phyloP scores from a whole-genome alignment of 92 coral and sea anemone species.

The Muricea muricata region DNA sequence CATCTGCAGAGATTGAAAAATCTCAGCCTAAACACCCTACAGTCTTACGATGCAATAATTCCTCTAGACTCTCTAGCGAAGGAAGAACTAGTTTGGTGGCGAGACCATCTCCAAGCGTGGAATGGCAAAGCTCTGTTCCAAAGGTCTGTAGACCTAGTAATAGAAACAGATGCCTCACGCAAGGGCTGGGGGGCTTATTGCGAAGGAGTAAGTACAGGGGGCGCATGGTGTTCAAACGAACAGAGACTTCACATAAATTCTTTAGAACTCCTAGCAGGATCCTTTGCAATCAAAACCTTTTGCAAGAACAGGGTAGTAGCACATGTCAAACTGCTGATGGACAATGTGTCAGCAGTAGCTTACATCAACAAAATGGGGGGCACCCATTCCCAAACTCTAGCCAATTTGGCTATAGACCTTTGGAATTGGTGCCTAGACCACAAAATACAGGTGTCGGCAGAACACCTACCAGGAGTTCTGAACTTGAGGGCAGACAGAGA shows the following conservation, averaged over 20 bases:
- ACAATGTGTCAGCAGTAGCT: background rate
- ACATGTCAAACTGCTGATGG: background rate
- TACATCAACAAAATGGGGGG: conserved; percentile 17
- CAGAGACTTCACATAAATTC: background rate
- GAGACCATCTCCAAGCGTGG: background rate
- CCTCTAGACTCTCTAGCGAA: background rate
- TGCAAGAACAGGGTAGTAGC: background rate
- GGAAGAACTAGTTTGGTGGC: background rate
- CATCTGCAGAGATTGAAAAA: background rate
- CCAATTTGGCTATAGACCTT: background rate
- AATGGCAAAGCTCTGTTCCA: background rate
- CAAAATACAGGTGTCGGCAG: background rate
- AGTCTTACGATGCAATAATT: background rate
- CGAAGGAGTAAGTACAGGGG: background rate
- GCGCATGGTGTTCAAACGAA: background rate
- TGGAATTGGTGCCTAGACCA: background rate
- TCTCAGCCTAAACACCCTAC: background rate
- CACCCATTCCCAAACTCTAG: background rate
- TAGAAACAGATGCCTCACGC: background rate
- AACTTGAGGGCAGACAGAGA: conserved; percentile 6
- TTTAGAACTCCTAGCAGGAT: background rate
- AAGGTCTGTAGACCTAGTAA: background rate
- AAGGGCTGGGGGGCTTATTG: background rate
- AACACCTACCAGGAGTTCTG: background rate
- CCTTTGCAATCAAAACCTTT: background rate